Base-by-base conservation (phyloP, 2,113 vertebrate genomes). In the Myrmophylax atrothorax region DNA sequence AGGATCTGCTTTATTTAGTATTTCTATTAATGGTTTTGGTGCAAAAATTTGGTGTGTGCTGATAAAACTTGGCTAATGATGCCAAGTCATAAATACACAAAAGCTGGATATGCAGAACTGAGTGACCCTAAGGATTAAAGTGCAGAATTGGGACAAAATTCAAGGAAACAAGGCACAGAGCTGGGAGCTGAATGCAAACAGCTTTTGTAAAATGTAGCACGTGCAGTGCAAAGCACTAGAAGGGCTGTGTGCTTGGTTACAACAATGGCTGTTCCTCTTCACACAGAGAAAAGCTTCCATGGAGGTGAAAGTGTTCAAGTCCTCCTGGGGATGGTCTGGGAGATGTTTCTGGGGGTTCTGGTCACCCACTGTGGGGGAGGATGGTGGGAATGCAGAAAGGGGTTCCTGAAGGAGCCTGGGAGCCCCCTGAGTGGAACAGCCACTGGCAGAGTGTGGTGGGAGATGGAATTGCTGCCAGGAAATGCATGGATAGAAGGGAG, bases 11-110 rank as follows among this genome's bases (percentile, higher is more conserved):
- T 91, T 80, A 56, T 86, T 88, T 87, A 94, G 42, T 85, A 79
- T 87, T 96, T 91, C 92, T 68, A 12, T 79, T 87, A 85, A 69
- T 69, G 69, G n/a, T 76, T 96, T 93, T 96, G 78, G 92, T 91
- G 84, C 84, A 93, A 35, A 87, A 95, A 89, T 81, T 96, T 94
- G 81, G 74, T 95, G 49, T 82, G 58, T 53, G 70, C 78, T 97
- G 93, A 96, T 96, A 92, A 95, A 94, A 77, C 84, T 77, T 87
- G 53, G 24, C 40, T 94, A 75, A 85, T 92, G 88, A 88, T 76
- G 91, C 92, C 77, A 94, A 67, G 87, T 91, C 70, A 25, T 79
- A 87, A 94, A 76, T 75, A 56, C 37, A n/a, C 35, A 79, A 87
- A 93, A 95, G 90, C 82, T 90, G 87, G 81, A 52, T 91, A 6